Evolutionary conservation across 2,113 vertebrate species (phyloP).

Genomic region (Calypte anna): DNA sequence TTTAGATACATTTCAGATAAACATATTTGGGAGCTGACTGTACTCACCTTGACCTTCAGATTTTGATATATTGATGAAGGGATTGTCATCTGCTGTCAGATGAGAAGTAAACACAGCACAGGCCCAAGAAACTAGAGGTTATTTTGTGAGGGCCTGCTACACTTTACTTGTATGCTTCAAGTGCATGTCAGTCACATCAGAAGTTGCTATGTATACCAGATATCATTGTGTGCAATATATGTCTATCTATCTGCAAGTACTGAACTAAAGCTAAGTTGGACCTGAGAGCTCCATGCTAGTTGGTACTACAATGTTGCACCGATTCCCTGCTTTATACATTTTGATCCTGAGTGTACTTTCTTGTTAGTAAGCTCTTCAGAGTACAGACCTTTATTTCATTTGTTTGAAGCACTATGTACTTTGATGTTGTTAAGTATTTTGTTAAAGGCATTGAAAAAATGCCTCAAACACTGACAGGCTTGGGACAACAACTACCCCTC

Average conservation of each 20-base stretch:
- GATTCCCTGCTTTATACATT: not conserved
- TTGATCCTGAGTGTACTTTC: not conserved
- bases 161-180: not conserved
- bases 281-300: not conserved
- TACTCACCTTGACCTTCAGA: not conserved
- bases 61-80: not conserved
- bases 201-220: not conserved
- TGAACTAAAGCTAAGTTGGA: not conserved
- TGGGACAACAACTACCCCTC: too few species aligned
- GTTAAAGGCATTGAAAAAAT: too few species aligned
- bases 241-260: not conserved
- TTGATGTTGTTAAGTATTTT: not conserved
- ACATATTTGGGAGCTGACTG: not conserved
- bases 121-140: not conserved
- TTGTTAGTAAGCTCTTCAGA: not conserved
- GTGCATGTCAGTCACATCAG: not conserved
- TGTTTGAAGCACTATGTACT: not conserved
- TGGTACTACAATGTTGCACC: not conserved
- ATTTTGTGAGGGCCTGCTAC: not conserved
- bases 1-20: not conserved
- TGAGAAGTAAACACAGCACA: not conserved
- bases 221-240: not conserved
- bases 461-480: too few species aligned
- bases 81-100: not conserved
- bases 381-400: not conserved